Base-by-base conservation (phyloP, 2,113 vertebrate genomes). In the Dryoscopus gambensis region DNA sequence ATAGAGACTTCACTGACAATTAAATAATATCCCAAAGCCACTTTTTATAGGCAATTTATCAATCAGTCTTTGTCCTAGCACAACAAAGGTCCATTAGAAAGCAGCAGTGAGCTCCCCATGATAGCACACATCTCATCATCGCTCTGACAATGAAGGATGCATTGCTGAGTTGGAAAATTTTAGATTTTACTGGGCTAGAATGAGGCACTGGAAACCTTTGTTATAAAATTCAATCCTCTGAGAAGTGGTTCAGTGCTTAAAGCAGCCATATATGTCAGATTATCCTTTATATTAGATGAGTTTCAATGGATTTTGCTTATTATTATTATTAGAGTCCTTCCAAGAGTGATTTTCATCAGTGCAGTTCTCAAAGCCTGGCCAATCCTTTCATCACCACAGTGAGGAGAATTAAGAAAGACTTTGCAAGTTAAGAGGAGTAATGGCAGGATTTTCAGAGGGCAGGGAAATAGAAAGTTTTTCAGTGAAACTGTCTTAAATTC, bases 31-130 rank as follows among this genome's bases (percentile, higher is more conserved):
- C 70, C 93, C 95, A 88, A 31, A 83, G 82, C 7, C 71, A 81
- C n/a, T 60, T 95, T 93, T 88, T 74, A 94, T 64, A 84, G 87
- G 85, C 90, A 93, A 93, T 91, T 89, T n/a, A 39, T 96, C 94
- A 96, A 28, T 40, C 65, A 95, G 40, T 4, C 95, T 88, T 95
- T 97, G 95, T 95, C 30, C 90, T 28, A 9, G 33, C 79, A 70
- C 55, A 94, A 95, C 95, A 97, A 96, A 95, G 73, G 44, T 52
- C 87, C 42, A 62, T 84, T 33, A 21, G 68, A 70, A 5, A 84
- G 89, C 76, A 77, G 81, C 87, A 90, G 85, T 2, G 50, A 90
- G 88, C 71, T 88, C 71, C 30, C 78, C 82, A 84, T 20, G 90
- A 95, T 84, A 86, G 81, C 93, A 87, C 23, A 14, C 35, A 53